Conservation (phyloP, 2,113 vertebrate species). For the Psophia crepitans region DNA sequence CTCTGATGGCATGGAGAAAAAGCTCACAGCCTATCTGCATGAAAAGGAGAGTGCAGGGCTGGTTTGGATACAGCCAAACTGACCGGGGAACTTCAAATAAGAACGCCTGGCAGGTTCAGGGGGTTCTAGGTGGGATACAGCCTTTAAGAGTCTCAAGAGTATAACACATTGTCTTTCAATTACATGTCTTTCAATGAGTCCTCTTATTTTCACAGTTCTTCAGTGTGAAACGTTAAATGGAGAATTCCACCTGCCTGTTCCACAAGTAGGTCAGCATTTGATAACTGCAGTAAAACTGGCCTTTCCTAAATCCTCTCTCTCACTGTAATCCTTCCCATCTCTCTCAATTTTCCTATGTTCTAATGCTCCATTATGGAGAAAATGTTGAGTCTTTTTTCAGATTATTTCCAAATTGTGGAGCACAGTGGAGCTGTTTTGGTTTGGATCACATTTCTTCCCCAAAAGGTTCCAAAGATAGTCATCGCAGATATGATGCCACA, state of each 20-base stretch:
- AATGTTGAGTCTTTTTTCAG: neutral
- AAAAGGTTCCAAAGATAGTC: neutral
- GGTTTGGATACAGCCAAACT: neutral
- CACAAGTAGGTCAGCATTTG: constrained; percentile 57
- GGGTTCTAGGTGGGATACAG: neutral
- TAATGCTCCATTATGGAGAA: neutral
- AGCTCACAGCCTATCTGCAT: neutral
- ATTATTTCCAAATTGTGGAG: neutral
- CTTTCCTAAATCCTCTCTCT: constrained; percentile 33
- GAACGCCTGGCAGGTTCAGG: neutral
- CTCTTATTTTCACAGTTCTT: constrained; percentile 49
- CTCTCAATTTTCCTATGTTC: constrained; percentile 7
- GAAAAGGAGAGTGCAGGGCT: neutral
- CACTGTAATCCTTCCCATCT: neutral
- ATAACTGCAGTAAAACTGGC: constrained; percentile 41
- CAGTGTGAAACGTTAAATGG: neutral
- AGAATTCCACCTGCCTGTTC: constrained; percentile 41
- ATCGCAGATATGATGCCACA: neutral
- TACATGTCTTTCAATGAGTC: neutral
- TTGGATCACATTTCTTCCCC: neutral
- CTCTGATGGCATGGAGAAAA: neutral
- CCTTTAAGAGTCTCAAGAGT: constrained; percentile 7
- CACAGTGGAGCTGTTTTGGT: neutral
- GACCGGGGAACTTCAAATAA: neutral
- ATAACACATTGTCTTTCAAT: neutral